Base-by-base conservation (phyloP, 2,113 vertebrate species). In the Grallaria varia region DNA sequence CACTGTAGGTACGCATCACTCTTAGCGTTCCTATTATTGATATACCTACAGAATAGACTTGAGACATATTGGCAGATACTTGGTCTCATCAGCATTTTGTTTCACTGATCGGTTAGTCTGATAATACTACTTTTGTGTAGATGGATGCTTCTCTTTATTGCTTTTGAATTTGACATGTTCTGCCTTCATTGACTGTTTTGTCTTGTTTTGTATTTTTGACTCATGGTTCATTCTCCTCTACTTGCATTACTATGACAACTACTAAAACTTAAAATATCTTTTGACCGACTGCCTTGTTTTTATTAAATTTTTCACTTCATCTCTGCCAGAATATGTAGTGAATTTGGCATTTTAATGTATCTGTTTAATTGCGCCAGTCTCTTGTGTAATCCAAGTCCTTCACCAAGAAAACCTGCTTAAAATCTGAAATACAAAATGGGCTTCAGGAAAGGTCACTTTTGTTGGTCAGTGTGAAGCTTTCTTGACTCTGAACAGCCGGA, bases 401-500 rank as follows among this genome's bases (percentile, higher is more conserved):
- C 0, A 5, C 66, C 56, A 60, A 80, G 56, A 56, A 39, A 76
- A 42, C 14, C 45, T 89, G 47, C 44, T 86, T 94, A 81, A 73
- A 96, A 89, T 66, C 10, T 39, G 68, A 89, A 88, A 86, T 58
- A 69, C 39, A 67, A 68, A 89, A 56, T 45, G 30, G 76, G 31
- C 55, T 37, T 77, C 47, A 20, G 55, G 50, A 92, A 87, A 81
- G 52, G 76, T 88, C 77, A 59, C 12, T 80, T 90, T 90, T 84
- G 64, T 25, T 78, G 62, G 66, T 68, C 37, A 55, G 4, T 68
- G 28, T 92, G 85, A 87, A 63, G 63, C 60, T 84, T 78, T 23
- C 78, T 95, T 96, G 82, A 87, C 82, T 80, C 71, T 84, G 82
- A 89, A 91, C 86, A 88, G 84, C 25, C 56, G 77, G 87, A 35